These are phyloP conservation scores for Lasiommata megera DNA, from an alignment of 2,888 invertebrate genomes.

Conservation along the genomic window DNA sequence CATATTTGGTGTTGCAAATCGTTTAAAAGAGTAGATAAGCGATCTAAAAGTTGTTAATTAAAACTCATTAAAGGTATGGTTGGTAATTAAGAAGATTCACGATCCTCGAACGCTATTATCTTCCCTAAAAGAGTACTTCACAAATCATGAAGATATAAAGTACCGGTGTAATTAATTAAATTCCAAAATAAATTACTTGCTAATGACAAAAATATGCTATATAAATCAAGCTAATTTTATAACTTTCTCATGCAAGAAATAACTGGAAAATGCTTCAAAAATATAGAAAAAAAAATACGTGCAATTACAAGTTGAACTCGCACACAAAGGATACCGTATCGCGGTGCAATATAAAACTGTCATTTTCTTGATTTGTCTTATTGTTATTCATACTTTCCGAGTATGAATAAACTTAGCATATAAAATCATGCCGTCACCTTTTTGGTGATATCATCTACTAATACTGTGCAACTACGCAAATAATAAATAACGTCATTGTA, in stretches of 20 bases:
- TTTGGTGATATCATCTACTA: not conserved
- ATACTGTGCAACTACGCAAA: too few relatives aligned
- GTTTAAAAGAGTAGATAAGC: slow-evolving; percentile 31
- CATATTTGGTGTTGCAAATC: too few relatives aligned
- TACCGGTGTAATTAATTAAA: slow-evolving; percentile 40
- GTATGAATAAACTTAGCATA: not conserved
- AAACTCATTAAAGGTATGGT: slow-evolving; percentile 68
- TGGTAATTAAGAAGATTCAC: slow-evolving; percentile 78
- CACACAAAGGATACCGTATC: too few relatives aligned
- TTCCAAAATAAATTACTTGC: not conserved
- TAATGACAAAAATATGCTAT: not conserved
- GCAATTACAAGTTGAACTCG: too few relatives aligned
- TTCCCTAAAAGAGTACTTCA: slow-evolving; percentile 58
- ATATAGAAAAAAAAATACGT: not conserved
- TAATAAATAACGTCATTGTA: too few relatives aligned
- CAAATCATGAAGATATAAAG: slow-evolving; percentile 64
- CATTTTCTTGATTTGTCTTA: not conserved
- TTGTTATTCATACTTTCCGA: slow-evolving; percentile 45
- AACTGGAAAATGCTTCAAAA: not conserved
- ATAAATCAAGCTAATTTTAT: not conserved
- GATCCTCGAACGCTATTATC: slow-evolving; percentile 70
- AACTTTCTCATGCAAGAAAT: too few relatives aligned
- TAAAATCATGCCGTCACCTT: not conserved
- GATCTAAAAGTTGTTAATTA: slow-evolving; percentile 73
- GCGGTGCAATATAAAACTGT: too few relatives aligned